Percentiles rank a stretch among this genome's conserved stretches.
Evolutionary conservation across 2,888 invertebrate species (phyloP).

Genomic region (Mactromeris polynyma): DNA sequence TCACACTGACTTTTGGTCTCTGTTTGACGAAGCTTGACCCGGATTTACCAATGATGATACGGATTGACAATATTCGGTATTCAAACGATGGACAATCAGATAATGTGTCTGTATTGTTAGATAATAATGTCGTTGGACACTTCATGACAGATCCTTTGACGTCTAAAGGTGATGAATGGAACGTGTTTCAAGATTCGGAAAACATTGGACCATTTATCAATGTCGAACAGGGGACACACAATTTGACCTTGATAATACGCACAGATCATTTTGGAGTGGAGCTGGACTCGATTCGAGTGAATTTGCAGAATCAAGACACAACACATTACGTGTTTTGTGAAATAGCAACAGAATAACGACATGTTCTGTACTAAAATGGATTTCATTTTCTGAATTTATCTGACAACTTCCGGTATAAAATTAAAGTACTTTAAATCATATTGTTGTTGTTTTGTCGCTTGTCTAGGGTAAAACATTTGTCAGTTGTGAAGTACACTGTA

Average conservation of each 20-base stretch:
- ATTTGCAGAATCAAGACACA: constrained; percentile 39
- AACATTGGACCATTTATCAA: neutral
- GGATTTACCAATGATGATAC: neutral
- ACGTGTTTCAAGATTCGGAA: constrained; percentile 28
- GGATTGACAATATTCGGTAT: constrained; percentile 23
- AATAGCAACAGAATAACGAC: neutral
- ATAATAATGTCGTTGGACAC: neutral
- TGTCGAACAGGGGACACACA: constrained; percentile 25
- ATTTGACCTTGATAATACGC: constrained; percentile 7
- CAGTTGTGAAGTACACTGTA: too few relatives aligned
- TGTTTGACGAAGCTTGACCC: constrained; percentile 15
- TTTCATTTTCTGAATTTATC: neutral
- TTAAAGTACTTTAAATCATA: neutral
- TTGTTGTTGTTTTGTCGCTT: neutral
- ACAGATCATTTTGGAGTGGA: constrained; percentile 54
- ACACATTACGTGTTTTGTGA: constrained; percentile 39
- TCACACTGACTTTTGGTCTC: neutral
- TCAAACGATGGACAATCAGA: constrained; percentile 45
- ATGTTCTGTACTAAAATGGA: neutral
- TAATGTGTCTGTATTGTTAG: neutral
- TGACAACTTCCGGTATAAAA: neutral
- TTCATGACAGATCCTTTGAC: neutral
- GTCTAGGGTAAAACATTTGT: too few relatives aligned
- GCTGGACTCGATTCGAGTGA: constrained; percentile 46
- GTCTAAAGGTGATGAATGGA: constrained; percentile 45